Conservation (phyloP, 2,888 invertebrate genomes). For the Schizotus pectinicornis region DNA sequence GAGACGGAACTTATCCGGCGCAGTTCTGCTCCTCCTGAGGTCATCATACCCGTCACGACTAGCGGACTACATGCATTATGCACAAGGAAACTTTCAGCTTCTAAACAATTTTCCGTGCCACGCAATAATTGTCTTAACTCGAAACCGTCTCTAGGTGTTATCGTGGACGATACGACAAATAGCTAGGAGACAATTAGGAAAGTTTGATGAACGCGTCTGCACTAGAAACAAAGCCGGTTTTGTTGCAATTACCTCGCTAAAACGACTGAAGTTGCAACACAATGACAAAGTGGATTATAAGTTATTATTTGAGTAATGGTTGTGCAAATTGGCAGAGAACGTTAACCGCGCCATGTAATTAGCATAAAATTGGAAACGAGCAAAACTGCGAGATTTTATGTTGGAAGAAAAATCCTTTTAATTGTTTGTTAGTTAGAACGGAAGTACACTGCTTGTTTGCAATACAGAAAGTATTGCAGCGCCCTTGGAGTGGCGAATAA, state of each 20-base stretch:
- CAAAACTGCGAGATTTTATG: no score
- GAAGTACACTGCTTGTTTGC: no score
- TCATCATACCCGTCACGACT: constrained; percentile 1
- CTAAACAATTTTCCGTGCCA: background rate
- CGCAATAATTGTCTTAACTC: background rate
- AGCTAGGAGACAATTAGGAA: background rate
- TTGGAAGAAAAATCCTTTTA: no score
- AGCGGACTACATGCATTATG: background rate
- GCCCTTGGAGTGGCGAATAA: no score
- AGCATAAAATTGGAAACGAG: no score
- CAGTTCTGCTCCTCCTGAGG: background rate
- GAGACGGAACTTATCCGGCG: no score
- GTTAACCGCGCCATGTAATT: no score
- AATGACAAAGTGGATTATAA: background rate
- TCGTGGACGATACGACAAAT: background rate
- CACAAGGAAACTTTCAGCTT: background rate
- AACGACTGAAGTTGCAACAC: background rate
- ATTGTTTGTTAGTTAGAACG: no score
- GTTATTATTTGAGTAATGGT: background rate
- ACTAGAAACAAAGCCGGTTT: background rate
- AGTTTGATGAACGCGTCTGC: background rate
- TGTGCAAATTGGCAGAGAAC: constrained; percentile 1
- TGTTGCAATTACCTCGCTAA: background rate
- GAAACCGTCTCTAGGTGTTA: background rate
- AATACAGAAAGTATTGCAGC: no score